These are phyloP conservation scores for Neodiprion fabricii DNA, from an alignment of 1,140 invertebrate genomes.

Conservation along the genomic window DNA sequence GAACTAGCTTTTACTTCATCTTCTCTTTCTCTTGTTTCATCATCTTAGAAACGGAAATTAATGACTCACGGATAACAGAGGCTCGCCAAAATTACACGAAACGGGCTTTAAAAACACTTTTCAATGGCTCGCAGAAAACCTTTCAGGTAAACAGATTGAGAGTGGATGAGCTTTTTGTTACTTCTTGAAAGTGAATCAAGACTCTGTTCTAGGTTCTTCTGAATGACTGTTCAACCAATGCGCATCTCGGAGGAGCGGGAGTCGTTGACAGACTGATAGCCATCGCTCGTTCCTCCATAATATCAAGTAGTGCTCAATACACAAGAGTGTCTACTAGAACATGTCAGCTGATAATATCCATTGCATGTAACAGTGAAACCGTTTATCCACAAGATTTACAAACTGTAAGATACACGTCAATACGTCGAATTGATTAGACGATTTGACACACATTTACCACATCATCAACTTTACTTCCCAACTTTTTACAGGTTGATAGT, in stretches of 20 bases:
- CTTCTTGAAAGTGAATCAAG: neutral
- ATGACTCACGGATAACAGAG: slow-evolving; percentile 49
- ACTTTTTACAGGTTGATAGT: slow-evolving; percentile 52
- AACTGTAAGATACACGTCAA: slow-evolving; percentile 41
- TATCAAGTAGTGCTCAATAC: slow-evolving; percentile 59
- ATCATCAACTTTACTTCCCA: no score
- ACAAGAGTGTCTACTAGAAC: slow-evolving; percentile 55
- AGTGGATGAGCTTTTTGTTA: slow-evolving; percentile 8
- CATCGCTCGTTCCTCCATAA: slow-evolving; percentile 55
- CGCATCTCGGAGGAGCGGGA: slow-evolving; percentile 52
- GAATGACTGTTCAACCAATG: slow-evolving; percentile 56
- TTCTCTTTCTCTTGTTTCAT: slow-evolving; percentile 10
- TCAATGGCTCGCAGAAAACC: slow-evolving; percentile 58
- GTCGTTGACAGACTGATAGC: slow-evolving; percentile 57
- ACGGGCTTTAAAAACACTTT: slow-evolving; percentile 55
- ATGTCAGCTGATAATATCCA: slow-evolving; percentile 58
- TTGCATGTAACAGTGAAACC: slow-evolving; percentile 54
- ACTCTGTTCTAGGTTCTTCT: slow-evolving; percentile 49
- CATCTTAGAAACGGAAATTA: slow-evolving; percentile 51
- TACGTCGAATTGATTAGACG: neutral
- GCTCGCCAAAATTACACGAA: slow-evolving; percentile 55
- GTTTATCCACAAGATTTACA: slow-evolving; percentile 56
- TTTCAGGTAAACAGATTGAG: slow-evolving; percentile 46
- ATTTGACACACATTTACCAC: no score
- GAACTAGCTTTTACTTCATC: neutral